phyloP scores from a whole-genome alignment of 2,797 vertebrate genomes.

The Notolabrus celidotus region DNA sequence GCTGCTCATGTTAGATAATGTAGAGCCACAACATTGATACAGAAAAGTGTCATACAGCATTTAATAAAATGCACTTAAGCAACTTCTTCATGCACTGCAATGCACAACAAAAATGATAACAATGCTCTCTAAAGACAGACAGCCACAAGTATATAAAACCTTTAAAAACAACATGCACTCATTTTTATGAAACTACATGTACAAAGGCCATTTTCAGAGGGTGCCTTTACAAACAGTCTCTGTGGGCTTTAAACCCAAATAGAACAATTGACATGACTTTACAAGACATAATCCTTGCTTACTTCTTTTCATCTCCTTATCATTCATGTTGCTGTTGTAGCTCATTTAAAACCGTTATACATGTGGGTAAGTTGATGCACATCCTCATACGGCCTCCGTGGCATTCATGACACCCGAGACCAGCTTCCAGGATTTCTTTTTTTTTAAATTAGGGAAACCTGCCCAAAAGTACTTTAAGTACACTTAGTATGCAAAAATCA shows the following conservation, averaged over 20 bases:
- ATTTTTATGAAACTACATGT: slow-evolving; percentile 90
- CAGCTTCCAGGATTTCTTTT: slow-evolving; percentile 25
- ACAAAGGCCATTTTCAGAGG: slow-evolving; percentile 86
- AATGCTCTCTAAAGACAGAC: slow-evolving; percentile 89
- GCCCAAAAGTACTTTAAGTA: slow-evolving; percentile 84
- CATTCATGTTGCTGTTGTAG: slow-evolving; percentile 62
- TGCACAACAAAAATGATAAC: slow-evolving; percentile 93
- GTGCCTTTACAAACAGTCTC: slow-evolving; percentile 81
- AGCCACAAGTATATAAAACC: slow-evolving; percentile 89
- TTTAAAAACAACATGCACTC: slow-evolving; percentile 91
- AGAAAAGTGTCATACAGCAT: slow-evolving; percentile 90
- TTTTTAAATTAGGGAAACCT: slow-evolving; percentile 65
- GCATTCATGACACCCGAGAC: slow-evolving; percentile 46
- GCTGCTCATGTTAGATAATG: slow-evolving; percentile 87
- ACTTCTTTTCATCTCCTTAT: slow-evolving; percentile 61
- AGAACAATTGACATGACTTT: slow-evolving; percentile 79
- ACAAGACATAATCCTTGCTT: slow-evolving; percentile 67
- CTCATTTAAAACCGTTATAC: slow-evolving; percentile 44
- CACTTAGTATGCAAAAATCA: slow-evolving; percentile 78
- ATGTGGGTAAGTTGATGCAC: slow-evolving; percentile 39
- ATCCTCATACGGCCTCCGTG: slow-evolving; percentile 55
- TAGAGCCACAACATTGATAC: slow-evolving; percentile 89
- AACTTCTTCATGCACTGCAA: slow-evolving; percentile 92
- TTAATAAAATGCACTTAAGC: slow-evolving; percentile 95
- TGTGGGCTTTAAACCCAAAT: slow-evolving; percentile 83